phyloP scores from a whole-genome alignment of 2,113 vertebrate genomes.

The Malaclemys terrapin region DNA sequence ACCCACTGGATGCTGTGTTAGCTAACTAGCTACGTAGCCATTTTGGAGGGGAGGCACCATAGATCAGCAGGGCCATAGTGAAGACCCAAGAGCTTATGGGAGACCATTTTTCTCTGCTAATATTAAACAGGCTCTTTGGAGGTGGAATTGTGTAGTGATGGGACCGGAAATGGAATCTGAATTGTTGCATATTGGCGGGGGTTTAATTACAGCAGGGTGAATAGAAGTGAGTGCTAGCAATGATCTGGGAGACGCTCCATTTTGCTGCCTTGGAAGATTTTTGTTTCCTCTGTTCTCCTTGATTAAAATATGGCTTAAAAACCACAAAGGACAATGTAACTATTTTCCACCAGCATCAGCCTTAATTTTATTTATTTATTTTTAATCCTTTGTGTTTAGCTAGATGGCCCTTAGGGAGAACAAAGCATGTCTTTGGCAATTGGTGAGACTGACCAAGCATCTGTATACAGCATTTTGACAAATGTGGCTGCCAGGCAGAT shows the following conservation, averaged over 20 bases:
- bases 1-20: background rate
- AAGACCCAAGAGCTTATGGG: background rate
- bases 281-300: background rate
- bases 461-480: background rate
- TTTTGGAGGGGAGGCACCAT: fast-evolving
- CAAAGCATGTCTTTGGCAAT: background rate
- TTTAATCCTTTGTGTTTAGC: background rate
- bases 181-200: background rate
- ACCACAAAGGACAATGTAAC: background rate
- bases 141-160: background rate
- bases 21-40: background rate
- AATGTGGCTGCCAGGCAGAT: background rate
- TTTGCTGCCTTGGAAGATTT: background rate
- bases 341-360: background rate
- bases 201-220: background rate
- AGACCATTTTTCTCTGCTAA: background rate
- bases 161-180: fast-evolving
- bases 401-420: background rate
- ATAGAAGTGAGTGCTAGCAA: background rate
- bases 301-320: background rate
- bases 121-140: background rate
- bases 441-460: fast-evolving
- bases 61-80: fast-evolving
- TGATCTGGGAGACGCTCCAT: background rate
- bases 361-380: background rate